Percentiles rank a stretch among this genome's conserved stretches.
Evolutionary conservation across 1,140 invertebrate genomes (phyloP).

Genomic region (Ceratina japonica): DNA sequence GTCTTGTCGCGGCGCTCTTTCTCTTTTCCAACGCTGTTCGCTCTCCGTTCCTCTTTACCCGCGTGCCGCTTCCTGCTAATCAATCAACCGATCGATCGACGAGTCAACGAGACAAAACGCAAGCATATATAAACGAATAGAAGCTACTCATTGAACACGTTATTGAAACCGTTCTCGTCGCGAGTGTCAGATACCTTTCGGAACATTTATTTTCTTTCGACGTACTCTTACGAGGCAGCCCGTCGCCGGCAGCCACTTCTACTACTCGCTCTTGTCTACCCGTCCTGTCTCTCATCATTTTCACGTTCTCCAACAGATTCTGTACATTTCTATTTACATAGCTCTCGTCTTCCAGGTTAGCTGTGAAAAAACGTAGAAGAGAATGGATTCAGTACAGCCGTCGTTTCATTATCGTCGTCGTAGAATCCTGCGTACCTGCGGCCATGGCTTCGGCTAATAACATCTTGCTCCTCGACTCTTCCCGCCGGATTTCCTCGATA

Average conservation of each 20-base stretch:
- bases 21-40: constrained; percentile 38
- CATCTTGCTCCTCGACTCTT: constrained; percentile 74
- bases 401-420: too few species aligned
- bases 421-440: constrained; percentile 56
- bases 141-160: too few species aligned
- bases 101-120: not conserved
- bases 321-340: constrained; percentile 38
- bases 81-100: not conserved
- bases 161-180: too few species aligned
- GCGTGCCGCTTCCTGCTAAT: not conserved
- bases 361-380: constrained; percentile 38
- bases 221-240: constrained; percentile 34
- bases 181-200: constrained; percentile 41
- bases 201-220: constrained; percentile 49
- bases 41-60: constrained; percentile 56
- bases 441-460: constrained; percentile 70
- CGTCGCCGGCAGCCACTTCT: not conserved
- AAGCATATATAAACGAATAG: too few species aligned
- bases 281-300: constrained; percentile 27
- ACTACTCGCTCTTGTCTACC: constrained; percentile 45
- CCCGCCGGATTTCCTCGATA: constrained; percentile 77
- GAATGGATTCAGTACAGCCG: too few species aligned
- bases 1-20: constrained; percentile 50
- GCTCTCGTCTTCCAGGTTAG: constrained; percentile 57
- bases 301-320: constrained; percentile 44